Conservation (phyloP, 2,888 invertebrate genomes). For the Sepiola atlantica region DNA sequence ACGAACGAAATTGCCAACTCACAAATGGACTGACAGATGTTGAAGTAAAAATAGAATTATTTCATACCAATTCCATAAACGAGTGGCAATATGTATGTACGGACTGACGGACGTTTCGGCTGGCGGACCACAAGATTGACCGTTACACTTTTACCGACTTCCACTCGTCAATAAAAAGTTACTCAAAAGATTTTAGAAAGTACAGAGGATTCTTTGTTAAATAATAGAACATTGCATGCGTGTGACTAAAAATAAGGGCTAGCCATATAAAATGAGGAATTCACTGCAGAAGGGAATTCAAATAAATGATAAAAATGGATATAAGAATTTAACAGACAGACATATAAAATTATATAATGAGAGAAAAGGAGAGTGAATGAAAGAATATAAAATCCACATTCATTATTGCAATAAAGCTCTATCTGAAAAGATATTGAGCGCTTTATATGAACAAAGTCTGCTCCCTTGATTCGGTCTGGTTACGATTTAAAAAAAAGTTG, state of each 20-base stretch:
- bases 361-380: no score
- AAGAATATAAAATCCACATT: no score
- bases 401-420: no score
- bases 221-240: neutral
- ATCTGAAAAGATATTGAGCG: no score
- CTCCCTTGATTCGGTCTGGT: no score
- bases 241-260: neutral
- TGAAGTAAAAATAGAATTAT: neutral
- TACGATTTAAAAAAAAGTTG: no score
- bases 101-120: neutral
- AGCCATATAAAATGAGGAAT: neutral
- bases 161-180: no score
- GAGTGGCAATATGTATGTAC: neutral
- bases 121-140: neutral
- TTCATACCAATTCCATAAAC: neutral
- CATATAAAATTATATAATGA: neutral
- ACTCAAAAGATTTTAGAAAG: no score
- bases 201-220: no score
- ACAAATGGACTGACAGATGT: neutral
- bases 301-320: neutral
- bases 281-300: neutral
- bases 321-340: neutral
- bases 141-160: no score
- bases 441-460: no score
- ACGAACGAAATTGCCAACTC: neutral